These are phyloP conservation scores for Podarcis muralis DNA, from an alignment of 2,113 vertebrate genomes.

Conservation along the genomic window DNA sequence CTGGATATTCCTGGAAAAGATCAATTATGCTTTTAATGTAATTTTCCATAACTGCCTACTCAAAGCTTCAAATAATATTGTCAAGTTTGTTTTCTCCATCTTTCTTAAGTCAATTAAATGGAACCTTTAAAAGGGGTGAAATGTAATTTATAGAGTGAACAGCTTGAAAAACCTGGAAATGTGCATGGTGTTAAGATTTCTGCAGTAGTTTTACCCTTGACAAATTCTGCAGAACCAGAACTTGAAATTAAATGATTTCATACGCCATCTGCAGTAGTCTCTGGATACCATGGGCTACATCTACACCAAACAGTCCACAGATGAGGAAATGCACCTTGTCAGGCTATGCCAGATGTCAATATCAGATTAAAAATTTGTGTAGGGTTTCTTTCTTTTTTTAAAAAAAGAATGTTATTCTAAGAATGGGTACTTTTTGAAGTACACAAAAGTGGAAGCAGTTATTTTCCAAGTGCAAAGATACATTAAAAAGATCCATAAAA, in stretches of 20 bases:
- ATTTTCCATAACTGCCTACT: background rate
- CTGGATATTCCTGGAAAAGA: constrained; percentile 19
- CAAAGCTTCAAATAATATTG: constrained; percentile 18
- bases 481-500: background rate
- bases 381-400: background rate
- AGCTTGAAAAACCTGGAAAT: background rate
- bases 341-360: constrained; percentile 57
- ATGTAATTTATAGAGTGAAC: constrained; percentile 17
- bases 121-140: constrained; percentile 43
- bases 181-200: constrained; percentile 6
- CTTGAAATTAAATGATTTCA: constrained; percentile 52
- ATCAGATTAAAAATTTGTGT: constrained; percentile 60
- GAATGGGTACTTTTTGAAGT: background rate
- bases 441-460: background rate
- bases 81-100: constrained; percentile 6
- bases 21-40: background rate
- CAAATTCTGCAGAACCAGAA: constrained; percentile 42
- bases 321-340: constrained; percentile 58
- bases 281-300: constrained; percentile 22
- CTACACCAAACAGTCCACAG: constrained; percentile 50
- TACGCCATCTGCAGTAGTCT: constrained; percentile 55
- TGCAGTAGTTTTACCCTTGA: background rate
- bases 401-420: constrained; percentile 30
- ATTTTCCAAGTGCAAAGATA: background rate
- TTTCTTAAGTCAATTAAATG: constrained; percentile 21